A percentile compares a stretch with the other conserved stretches of the same genome.
These are phyloP conservation scores for Lasioglossum villosulum DNA, from an alignment of 2,888 invertebrate genomes.

Conservation along the genomic window DNA sequence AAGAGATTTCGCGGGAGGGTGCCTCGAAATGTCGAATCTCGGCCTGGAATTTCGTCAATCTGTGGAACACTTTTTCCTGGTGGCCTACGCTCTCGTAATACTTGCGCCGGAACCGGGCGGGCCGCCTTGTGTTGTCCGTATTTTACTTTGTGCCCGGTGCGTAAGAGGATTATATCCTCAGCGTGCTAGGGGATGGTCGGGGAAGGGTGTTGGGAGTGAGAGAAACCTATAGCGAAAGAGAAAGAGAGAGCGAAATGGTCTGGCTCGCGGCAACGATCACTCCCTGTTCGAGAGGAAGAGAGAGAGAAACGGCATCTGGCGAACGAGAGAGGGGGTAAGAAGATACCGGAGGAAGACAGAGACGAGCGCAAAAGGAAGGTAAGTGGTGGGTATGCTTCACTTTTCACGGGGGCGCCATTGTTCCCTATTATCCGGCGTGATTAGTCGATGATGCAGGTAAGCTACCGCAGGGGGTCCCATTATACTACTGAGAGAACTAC, in stretches of 20 bases:
- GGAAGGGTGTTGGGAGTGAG: constrained; percentile 27
- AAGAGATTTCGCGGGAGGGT: constrained; percentile 71
- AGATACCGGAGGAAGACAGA: constrained; percentile 40
- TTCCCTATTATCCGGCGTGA: constrained; percentile 83
- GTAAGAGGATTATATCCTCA: constrained; percentile 83
- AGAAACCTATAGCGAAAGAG: constrained; percentile 20
- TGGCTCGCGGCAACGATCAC: constrained; percentile 30
- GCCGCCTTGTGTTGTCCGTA: constrained; percentile 70
- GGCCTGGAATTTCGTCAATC: constrained; percentile 27
- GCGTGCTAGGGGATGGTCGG: constrained; percentile 30
- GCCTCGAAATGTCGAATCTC: constrained; percentile 14
- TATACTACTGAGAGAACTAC: constrained; percentile 73
- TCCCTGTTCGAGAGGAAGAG: not conserved
- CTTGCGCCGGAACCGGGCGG: constrained; percentile 55
- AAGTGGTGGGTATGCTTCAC: constrained; percentile 82
- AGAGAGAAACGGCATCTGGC: not conserved
- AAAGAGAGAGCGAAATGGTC: constrained; percentile 32
- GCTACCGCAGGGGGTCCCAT: constrained; percentile 84
- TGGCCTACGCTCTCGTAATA: constrained; percentile 66
- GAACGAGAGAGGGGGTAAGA: constrained; percentile 5
- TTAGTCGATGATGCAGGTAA: constrained; percentile 85
- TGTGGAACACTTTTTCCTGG: constrained; percentile 33
- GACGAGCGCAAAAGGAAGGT: constrained; percentile 64
- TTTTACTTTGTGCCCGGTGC: constrained; percentile 83
- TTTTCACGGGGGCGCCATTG: constrained; percentile 83